Base-by-base conservation (phyloP, 2,888 invertebrate species). In the Dryadula phaetusa region DNA sequence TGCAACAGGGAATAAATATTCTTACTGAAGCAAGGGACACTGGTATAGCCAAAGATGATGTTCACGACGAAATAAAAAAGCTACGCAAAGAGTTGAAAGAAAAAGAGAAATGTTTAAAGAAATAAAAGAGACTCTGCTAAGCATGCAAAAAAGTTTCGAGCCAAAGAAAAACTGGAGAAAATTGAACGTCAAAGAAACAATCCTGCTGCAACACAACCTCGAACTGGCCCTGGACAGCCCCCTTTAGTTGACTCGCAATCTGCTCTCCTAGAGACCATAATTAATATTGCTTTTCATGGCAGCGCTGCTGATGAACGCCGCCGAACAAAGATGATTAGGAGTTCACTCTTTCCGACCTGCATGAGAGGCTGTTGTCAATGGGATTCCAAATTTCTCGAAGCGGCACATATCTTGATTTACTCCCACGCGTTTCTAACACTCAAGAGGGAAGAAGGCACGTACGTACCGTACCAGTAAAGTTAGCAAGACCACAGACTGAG, bases 21-120 rank as follows among this genome's bases (percentile, higher is more conserved):
- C 42, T 42, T 16, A 42, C 42, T 42, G 42, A n/a, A 42, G 42
- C n/a, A 42, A n/a, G 42, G 42, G n/a, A 42, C 42, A n/a, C 42
- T 42, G n/a, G n/a, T 42, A 42, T 42, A n/a, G 42, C 42, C n/a
- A 42, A 42, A 42, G 42, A 42, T 42, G n/a, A 42, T 42, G 42
- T 42, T 42, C 42, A 42, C 16, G 42, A n/a, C n/a, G 16, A 42
- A 42, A 42, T n/a, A n/a, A 42, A 42, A 42, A 10, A 42, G 2
- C 42, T 42, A 42, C 42, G n/a, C n/a, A 42, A 42, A 42, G 42
- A 42, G 42, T 42, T 42, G 42, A 42, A 42, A 16, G 42, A 42
- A 42, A 16, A 42, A 42, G 42, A 42, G n/a, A 42, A 42, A 42
- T 42, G 8, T 42, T 42, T 42, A 16, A 42, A 42, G 42, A 16